Evolutionary conservation across 2,888 invertebrate genomes (phyloP).

Genomic region (Dolichomitus sp.): DNA sequence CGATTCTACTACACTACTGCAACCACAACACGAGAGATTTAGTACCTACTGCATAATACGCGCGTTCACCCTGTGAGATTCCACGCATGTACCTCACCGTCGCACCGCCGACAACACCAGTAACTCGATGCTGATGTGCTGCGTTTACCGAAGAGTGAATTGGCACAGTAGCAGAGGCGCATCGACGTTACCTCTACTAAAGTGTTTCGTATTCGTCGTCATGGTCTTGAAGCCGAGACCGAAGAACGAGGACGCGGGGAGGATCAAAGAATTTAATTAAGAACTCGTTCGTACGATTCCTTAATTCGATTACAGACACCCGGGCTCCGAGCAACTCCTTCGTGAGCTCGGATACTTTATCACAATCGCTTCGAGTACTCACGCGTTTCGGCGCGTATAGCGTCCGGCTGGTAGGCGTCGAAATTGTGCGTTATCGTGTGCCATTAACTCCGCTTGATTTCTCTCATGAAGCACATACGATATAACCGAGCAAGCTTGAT

Average conservation of each 20-base stretch:
- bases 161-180: constrained; percentile 4
- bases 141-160: constrained; percentile 16
- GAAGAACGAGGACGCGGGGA: constrained; percentile 31
- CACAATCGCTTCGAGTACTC: constrained; percentile 52
- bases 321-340: constrained; percentile 36
- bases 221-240: neutral
- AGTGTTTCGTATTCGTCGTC: neutral
- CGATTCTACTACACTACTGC: constrained; percentile 9
- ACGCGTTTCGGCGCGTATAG: constrained; percentile 9
- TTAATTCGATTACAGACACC: constrained; percentile 70
- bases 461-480: constrained; percentile 1
- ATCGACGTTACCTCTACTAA: neutral
- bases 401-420: constrained; percentile 23
- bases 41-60: constrained; percentile 57
- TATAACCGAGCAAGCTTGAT: constrained; percentile 9
- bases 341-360: constrained; percentile 68
- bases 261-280: constrained; percentile 71
- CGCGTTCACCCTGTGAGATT: constrained; percentile 45
- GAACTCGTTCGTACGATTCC: constrained; percentile 68
- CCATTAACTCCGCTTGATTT: constrained; percentile 60
- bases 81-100: constrained; percentile 51
- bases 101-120: constrained; percentile 28
- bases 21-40: constrained; percentile 45
- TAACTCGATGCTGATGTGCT: constrained; percentile 1
- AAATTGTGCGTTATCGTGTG: constrained; percentile 62